Percentiles rank a stretch among this genome's conserved stretches.
Evolutionary conservation across 2,113 vertebrate species (phyloP).

Genomic region (Rhinoderma darwinii): DNA sequence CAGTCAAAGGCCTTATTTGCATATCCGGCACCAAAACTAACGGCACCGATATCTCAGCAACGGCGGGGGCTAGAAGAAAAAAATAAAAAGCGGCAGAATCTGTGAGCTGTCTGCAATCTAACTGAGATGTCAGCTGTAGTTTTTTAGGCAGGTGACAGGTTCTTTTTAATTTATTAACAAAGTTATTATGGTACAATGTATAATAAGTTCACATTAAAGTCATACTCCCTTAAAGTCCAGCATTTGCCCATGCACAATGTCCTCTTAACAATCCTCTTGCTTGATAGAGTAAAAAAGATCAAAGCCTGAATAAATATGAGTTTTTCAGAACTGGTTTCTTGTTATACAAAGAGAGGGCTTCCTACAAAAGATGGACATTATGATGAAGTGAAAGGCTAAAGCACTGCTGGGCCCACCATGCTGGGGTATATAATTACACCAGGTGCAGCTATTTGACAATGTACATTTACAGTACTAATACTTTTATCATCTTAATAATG

Average conservation of each 20-base stretch:
- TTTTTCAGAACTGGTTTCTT: neutral
- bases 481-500: slow-evolving; percentile 28
- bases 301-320: neutral
- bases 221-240: neutral
- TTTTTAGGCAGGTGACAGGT: no score
- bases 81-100: no score
- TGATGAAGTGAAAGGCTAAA: neutral
- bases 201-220: no score
- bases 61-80: no score
- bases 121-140: no score
- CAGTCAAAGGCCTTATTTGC: no score
- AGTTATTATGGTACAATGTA: no score
- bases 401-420: neutral
- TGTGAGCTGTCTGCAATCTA: no score
- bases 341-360: neutral
- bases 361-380: neutral
- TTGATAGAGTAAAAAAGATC: neutral
- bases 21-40: no score
- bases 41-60: no score
- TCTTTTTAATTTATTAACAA: no score
- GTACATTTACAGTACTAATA: neutral
- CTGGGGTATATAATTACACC: neutral
- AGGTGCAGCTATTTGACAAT: slow-evolving; percentile 18
- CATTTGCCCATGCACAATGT: neutral
- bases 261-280: neutral